Evolutionary conservation across 2,797 vertebrate species (phyloP), one percentile per base, ranked within the genome.

Genomic region (Hypotaenidia okinawae): DNA sequence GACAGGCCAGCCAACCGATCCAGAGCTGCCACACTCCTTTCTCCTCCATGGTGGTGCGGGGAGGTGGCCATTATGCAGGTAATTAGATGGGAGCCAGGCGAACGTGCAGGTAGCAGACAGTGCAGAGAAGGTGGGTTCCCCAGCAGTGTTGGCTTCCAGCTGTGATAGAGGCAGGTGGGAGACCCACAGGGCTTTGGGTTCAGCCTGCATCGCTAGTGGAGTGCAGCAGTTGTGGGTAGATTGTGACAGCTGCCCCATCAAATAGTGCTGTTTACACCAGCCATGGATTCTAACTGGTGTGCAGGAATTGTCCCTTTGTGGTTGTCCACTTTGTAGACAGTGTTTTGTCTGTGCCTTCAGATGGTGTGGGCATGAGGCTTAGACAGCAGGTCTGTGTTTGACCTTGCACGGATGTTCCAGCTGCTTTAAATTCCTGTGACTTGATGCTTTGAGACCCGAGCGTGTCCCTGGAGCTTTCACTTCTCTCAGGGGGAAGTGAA

Each of bases 381-480:
- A 32, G 86, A 15, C 49, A 55, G 32, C 41, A 69, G 37, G 19
- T 75, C 84, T 87, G 68, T 4, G 1, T 83, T 90, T 92, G 84
- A 84, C 84, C 66, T 85, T 77, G 67, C 16, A 47, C 41, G 66
- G 77, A 28, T 72, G 30, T 69, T 90, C 43, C 32, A 58, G 1
- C 43, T 68, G 23, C 73, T 67, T 75, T 68, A 64, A 21, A 13
- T 61, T 78, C 51, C 28, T 55, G 51, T 59, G 73, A 10, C 57
- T 84, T 28, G 51, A 16, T 81, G 70, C 57, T 72, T 52, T 51
- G 69, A 49, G 82, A 69, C 47, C 21, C 1, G 3, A 69, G 45
- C 27, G 33, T 39, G 47, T 57, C 37, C 39, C 57, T 52, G 66
- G 0, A 0, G 39, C 47, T 32, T 39, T 83, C 10, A 2, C 5